Evolutionary conservation across 2,113 vertebrate species (phyloP), one percentile per base, ranked within the genome.

Genomic region (Oophaga pumilio): DNA sequence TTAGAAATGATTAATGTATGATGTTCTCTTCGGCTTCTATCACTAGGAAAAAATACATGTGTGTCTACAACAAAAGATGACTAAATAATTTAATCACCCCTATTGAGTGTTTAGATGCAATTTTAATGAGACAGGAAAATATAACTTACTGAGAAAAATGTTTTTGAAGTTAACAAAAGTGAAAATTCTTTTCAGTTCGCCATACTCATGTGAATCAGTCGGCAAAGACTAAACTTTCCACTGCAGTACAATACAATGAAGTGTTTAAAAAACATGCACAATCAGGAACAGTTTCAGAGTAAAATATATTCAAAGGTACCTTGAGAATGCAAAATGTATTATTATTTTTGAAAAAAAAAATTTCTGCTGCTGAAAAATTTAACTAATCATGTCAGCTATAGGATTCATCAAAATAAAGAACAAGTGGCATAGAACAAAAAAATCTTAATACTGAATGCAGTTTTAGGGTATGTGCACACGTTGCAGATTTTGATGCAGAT

Each of bases 11-110:
- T 59, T 76, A 76, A 85, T 76, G 73, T 53, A 76, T 85, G 20
- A 76, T 60, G 84, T 59, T 76, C 52, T 76, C 33, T 74, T 62
- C 69, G 24, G 71, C 53, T 85, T 57, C 73, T 60, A 76, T 73
- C 53, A 18, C 53, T 50, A 43, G 57, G n/a, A 85, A 84, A 85
- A 85, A 59, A 85, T 43, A 57, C 52, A 85, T 85, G 52, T 74
- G 69, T 74, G 66, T 43, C 69, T 76, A 57, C 71, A 85, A 85
- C 69, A 85, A 74, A 57, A 76, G 84, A 76, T 8, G 57, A 76
- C 57, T 85, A 85, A 85, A 85, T 85, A 62, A 85, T 85, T 62
- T 62, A 85, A 85, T 85, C 84, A 64, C 33, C 84, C 76, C 56
- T 76, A 85, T 74, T 62, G 56, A 76, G 71, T 8, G n/a, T 60